Percentiles rank a stretch among this genome's conserved stretches.
phyloP scores from a whole-genome alignment of 2,797 vertebrate species.

The Staurois parvus region DNA sequence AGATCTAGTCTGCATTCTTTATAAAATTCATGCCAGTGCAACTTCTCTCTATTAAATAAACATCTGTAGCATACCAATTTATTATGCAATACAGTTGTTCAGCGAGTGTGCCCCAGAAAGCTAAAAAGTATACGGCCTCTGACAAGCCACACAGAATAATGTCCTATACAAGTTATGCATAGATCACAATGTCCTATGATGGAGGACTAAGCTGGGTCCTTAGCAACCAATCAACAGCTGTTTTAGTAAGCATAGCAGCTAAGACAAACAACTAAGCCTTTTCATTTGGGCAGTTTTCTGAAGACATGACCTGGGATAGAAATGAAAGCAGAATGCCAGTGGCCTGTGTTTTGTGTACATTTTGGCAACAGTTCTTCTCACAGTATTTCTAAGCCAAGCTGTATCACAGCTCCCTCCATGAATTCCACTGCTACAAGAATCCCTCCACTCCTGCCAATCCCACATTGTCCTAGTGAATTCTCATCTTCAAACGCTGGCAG shows the following conservation, averaged over 20 bases:
- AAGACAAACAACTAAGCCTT: conserved; percentile 79
- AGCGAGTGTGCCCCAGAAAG: background rate
- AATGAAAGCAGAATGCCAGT: conserved; percentile 77
- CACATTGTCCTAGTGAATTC: conserved; percentile 74
- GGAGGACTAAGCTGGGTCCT: conserved; percentile 81
- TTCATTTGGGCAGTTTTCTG: conserved; percentile 90
- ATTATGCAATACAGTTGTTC: background rate
- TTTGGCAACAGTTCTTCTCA: conserved; percentile 71
- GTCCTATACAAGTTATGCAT: conserved; percentile 20
- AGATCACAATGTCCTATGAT: conserved; percentile 76
- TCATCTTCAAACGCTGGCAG: conserved; percentile 72
- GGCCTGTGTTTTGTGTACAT: conserved; percentile 73
- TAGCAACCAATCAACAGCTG: conserved; percentile 91
- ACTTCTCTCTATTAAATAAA: background rate
- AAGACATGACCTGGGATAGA: conserved; percentile 87
- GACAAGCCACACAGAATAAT: conserved; percentile 16
- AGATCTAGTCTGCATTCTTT: too few relatives aligned
- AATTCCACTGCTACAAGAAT: conserved; percentile 75
- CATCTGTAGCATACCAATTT: background rate
- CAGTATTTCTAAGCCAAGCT: conserved; percentile 67
- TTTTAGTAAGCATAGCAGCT: conserved; percentile 89
- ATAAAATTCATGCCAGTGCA: too few relatives aligned
- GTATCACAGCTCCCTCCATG: conserved; percentile 63
- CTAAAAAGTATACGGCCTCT: background rate
- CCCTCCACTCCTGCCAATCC: conserved; percentile 69